These are phyloP conservation scores for Drepana falcataria DNA, from an alignment of 2,888 invertebrate species.

Conservation along the genomic window DNA sequence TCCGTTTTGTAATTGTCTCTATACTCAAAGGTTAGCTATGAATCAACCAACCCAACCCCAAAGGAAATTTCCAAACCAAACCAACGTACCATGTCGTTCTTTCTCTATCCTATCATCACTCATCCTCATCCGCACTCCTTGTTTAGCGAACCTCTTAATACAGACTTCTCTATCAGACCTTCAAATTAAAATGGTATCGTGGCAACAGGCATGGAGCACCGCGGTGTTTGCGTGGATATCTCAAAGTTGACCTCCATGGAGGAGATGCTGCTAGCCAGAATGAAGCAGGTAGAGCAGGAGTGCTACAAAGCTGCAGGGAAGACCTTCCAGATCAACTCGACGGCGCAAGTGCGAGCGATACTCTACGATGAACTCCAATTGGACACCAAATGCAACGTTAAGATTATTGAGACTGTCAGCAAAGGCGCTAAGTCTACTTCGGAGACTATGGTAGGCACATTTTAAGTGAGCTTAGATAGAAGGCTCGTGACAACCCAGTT, in stretches of 20 bases:
- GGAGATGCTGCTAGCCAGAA: slow-evolving; percentile 32
- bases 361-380: slow-evolving; percentile 67
- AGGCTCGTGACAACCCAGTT: too few relatives aligned
- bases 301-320: slow-evolving; percentile 59
- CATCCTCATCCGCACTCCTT: too few relatives aligned
- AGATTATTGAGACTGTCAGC: slow-evolving; percentile 49
- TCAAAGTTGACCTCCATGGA: slow-evolving; percentile 53
- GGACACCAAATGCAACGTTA: slow-evolving; percentile 50
- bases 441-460: slow-evolving; percentile 50
- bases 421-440: slow-evolving; percentile 67
- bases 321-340: slow-evolving; percentile 59
- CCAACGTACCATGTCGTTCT: too few relatives aligned
- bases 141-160: too few relatives aligned
- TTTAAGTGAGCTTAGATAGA: neutral
- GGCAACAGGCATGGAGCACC: slow-evolving; percentile 57
- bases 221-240: slow-evolving; percentile 51
- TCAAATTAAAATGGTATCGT: neutral
- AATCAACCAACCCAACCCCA: too few relatives aligned
- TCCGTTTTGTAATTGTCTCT: too few relatives aligned
- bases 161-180: too few relatives aligned
- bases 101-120: too few relatives aligned
- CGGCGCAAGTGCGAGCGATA: slow-evolving; percentile 57
- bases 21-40: too few relatives aligned
- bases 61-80: too few relatives aligned
- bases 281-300: slow-evolving; percentile 46